phyloP scores from a whole-genome alignment of 2,888 invertebrate species.

The Pogonocherus hispidulus region DNA sequence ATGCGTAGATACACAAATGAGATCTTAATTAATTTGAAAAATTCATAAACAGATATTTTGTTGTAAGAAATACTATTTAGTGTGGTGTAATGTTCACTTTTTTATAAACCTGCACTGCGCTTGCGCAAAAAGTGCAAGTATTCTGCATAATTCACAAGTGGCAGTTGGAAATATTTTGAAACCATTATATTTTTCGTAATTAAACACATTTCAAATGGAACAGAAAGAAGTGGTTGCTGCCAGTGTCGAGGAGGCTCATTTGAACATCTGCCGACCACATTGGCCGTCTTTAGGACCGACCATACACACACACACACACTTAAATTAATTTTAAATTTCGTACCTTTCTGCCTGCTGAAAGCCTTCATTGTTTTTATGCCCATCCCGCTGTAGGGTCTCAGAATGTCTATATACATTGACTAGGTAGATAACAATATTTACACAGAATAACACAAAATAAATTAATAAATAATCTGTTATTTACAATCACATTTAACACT shows the following conservation, averaged over 20 bases:
- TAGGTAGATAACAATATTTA: constrained; percentile 61
- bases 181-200: background rate
- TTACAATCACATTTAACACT: constrained; percentile 38
- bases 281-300: constrained; percentile 10
- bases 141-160: background rate
- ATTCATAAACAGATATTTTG: too few species aligned
- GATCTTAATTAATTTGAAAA: too few species aligned
- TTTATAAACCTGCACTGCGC: background rate
- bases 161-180: background rate
- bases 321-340: constrained; percentile 39
- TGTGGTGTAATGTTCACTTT: background rate
- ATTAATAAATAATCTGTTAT: constrained; percentile 35
- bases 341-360: constrained; percentile 89
- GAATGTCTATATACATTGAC: constrained; percentile 74
- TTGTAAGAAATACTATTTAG: too few species aligned
- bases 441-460: constrained; percentile 40
- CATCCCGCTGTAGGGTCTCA: constrained; percentile 77
- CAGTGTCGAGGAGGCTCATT: constrained; percentile 6
- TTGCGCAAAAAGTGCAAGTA: background rate
- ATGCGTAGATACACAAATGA: too few species aligned
- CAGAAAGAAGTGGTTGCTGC: constrained; percentile 2
- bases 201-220: background rate
- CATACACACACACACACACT: constrained; percentile 8
- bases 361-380: constrained; percentile 92
- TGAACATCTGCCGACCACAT: constrained; percentile 37